These are phyloP conservation scores for Tribolium castaneum DNA, from an alignment of 1,140 invertebrate genomes.

Conservation along the genomic window DNA sequence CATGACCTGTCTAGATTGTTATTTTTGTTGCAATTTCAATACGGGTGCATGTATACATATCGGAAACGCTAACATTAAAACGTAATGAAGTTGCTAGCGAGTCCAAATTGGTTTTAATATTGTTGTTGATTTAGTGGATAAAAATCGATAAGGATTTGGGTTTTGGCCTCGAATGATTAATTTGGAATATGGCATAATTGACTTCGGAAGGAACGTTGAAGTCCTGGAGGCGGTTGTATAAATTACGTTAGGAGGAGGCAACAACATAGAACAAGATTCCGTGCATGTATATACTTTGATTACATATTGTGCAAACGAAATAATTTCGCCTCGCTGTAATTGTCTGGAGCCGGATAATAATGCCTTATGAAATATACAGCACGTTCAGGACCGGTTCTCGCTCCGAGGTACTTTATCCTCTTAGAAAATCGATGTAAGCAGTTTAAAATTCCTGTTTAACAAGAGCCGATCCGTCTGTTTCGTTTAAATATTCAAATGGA, in stretches of 20 bases:
- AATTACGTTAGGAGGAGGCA: slow-evolving; percentile 8
- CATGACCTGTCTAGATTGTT: too few relatives aligned
- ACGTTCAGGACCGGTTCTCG: neutral
- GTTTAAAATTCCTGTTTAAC: slow-evolving; percentile 33
- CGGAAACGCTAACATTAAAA: neutral
- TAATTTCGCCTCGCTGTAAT: neutral
- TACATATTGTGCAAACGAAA: slow-evolving; percentile 26
- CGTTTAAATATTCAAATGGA: slow-evolving; percentile 19
- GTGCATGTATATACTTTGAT: slow-evolving; percentile 33
- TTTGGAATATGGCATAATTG: neutral
- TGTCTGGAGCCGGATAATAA: slow-evolving; percentile 2
- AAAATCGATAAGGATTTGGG: too few relatives aligned
- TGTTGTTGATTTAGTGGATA: neutral
- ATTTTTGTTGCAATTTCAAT: neutral
- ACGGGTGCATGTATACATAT: neutral
- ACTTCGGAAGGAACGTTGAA: neutral
- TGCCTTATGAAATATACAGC: slow-evolving; percentile 25
- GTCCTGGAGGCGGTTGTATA: slow-evolving; percentile 2
- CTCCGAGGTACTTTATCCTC: slow-evolving; percentile 17
- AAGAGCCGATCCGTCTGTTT: neutral
- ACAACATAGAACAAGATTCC: neutral
- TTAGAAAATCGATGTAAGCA: slow-evolving; percentile 35
- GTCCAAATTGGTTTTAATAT: neutral
- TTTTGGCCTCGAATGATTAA: too few relatives aligned
- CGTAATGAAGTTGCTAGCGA: neutral